Evolutionary conservation across 2,113 vertebrate genomes (phyloP).

Genomic region (Pitta sordida): DNA sequence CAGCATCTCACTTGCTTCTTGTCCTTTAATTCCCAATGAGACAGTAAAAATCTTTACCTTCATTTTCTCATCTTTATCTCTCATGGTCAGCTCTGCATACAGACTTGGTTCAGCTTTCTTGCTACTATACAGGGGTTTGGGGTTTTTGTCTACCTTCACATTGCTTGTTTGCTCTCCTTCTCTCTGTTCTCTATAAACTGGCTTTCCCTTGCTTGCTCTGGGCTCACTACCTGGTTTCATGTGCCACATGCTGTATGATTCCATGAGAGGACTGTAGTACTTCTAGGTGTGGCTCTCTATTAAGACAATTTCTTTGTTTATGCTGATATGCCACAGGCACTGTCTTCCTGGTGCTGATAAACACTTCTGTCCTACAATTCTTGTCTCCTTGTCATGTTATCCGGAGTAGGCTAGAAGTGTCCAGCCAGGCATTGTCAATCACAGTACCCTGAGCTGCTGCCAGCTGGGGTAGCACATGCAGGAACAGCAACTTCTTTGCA

Average conservation of each 20-base stretch:
- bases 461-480: background rate
- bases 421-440: background rate
- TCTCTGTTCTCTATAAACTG: background rate
- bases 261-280: background rate
- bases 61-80: constrained; percentile 55
- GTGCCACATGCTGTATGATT: background rate
- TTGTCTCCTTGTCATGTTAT: background rate
- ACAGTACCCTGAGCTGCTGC: background rate
- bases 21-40: constrained; percentile 48
- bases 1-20: constrained; percentile 39
- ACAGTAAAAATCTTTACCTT: constrained; percentile 51
- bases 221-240: background rate
- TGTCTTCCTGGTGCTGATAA: background rate
- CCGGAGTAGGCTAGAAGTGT: background rate
- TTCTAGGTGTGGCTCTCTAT: constrained; percentile 29
- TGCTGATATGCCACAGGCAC: background rate
- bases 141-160: background rate
- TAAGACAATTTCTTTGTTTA: constrained; percentile 23
- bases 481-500: background rate
- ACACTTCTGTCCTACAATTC: background rate
- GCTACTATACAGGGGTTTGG: background rate
- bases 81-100: constrained; percentile 44
- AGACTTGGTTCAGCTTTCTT: constrained; percentile 11
- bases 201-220: background rate
- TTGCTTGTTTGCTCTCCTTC: background rate